Evolutionary conservation across 2,113 vertebrate species (phyloP).

Genomic region (Lutjanus erythropterus): DNA sequence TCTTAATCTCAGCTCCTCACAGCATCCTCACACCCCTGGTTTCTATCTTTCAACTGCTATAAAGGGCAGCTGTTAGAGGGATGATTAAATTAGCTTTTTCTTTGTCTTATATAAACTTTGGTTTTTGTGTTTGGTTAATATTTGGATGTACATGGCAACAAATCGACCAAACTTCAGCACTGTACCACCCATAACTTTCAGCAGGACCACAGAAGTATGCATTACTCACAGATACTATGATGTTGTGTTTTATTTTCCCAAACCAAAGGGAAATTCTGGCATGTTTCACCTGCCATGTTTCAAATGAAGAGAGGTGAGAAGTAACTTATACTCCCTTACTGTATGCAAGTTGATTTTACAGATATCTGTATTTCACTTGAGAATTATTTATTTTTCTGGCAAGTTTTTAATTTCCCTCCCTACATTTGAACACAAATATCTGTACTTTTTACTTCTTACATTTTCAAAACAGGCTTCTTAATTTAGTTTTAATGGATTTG

Average conservation of each 20-base stretch:
- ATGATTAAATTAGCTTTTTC: constrained; percentile 7
- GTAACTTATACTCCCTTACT: too few species aligned
- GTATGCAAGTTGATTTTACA: too few species aligned
- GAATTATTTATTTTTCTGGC: too few species aligned
- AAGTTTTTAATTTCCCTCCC: too few species aligned
- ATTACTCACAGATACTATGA: not conserved
- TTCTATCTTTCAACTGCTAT: constrained; percentile 37
- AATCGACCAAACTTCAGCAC: not conserved
- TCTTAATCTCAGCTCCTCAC: constrained; percentile 52
- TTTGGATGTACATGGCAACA: constrained; percentile 45
- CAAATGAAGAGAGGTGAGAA: too few species aligned
- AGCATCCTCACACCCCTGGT: constrained; percentile 48
- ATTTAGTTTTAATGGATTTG: too few species aligned
- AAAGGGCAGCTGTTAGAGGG: not conserved
- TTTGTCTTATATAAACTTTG: constrained; percentile 31
- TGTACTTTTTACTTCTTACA: too few species aligned
- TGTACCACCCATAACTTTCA: not conserved
- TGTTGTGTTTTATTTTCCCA: not conserved
- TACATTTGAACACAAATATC: too few species aligned
- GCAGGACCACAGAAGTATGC: not conserved
- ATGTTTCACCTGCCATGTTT: not conserved
- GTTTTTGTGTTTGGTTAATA: constrained; percentile 34
- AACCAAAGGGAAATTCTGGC: not conserved
- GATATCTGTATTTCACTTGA: too few species aligned
- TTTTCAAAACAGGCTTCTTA: too few species aligned